phyloP scores from a whole-genome alignment of 1,140 invertebrate genomes.

The Gryon sp. region DNA sequence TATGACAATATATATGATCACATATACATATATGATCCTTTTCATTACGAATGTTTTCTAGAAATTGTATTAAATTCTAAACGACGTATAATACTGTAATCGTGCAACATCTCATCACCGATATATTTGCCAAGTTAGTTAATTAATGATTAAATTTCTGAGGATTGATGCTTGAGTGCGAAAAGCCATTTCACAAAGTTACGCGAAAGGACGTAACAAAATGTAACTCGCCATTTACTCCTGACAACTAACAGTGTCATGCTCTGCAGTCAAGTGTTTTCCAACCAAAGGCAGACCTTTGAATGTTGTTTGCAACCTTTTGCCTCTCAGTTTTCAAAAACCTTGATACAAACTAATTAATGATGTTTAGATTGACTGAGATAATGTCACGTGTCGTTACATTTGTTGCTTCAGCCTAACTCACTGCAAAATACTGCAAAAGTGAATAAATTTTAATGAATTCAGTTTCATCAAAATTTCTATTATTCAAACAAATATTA shows the following conservation, averaged over 20 bases:
- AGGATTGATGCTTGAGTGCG: conserved; percentile 29
- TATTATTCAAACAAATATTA: too few relatives aligned
- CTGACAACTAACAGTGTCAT: conserved; percentile 49
- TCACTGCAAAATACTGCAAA: conserved; percentile 27
- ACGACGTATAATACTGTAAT: conserved; percentile 41
- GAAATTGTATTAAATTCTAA: too few relatives aligned
- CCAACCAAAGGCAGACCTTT: conserved; percentile 12
- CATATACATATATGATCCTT: too few relatives aligned
- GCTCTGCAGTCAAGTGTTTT: conserved; percentile 1
- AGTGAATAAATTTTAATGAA: conserved; percentile 14
- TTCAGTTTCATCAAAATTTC: conserved; percentile 7
- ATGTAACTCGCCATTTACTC: conserved; percentile 46
- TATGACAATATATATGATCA: too few relatives aligned
- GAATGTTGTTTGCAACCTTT: conserved; percentile 48
- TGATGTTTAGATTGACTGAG: conserved; percentile 41
- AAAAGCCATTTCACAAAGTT: conserved; percentile 44
- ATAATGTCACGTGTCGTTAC: conserved; percentile 51
- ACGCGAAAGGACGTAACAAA: conserved; percentile 26
- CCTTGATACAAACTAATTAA: conserved; percentile 57
- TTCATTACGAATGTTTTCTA: too few relatives aligned
- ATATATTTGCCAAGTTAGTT: conserved; percentile 62
- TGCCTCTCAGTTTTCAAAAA: conserved; percentile 22
- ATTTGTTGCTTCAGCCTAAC: conserved; percentile 12
- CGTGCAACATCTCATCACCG: conserved; percentile 41
- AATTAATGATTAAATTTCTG: conserved; percentile 68